Conservation (phyloP, 1,140 invertebrate species). For the Procambarus clarkii region DNA sequence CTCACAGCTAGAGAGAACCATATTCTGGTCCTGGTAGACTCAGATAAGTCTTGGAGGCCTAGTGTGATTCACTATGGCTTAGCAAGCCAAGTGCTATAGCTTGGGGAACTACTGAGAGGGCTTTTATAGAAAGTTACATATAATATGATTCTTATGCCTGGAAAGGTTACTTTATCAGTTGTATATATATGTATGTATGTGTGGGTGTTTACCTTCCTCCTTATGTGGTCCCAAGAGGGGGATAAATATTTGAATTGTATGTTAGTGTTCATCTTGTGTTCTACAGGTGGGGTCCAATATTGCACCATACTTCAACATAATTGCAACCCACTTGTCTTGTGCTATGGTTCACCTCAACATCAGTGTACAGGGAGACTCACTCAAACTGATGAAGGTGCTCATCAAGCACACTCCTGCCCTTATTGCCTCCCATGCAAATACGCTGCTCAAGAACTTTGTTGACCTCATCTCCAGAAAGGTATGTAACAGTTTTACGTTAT, state of each 20-base stretch:
- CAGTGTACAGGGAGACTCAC: conserved; percentile 87
- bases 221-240: not conserved
- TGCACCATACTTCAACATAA: conserved; percentile 83
- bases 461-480: conserved; percentile 60
- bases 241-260: not conserved
- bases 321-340: conserved; percentile 87
- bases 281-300: conserved; percentile 76
- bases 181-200: not conserved
- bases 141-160: too few relatives aligned
- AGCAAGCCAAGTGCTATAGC: too few relatives aligned
- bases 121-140: too few relatives aligned
- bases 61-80: too few relatives aligned
- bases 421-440: conserved; percentile 46
- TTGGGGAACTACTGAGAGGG: too few relatives aligned
- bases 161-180: too few relatives aligned
- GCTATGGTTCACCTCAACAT: conserved; percentile 91
- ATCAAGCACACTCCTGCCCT: conserved; percentile 34
- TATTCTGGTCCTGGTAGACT: too few relatives aligned
- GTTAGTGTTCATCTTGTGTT: not conserved
- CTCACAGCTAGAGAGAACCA: too few relatives aligned
- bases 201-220: not conserved
- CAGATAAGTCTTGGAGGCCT: too few relatives aligned
- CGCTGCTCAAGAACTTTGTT: conserved; percentile 49
- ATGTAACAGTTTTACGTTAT: not conserved
- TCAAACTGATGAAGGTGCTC: conserved; percentile 74